Base-by-base conservation (phyloP, 2,888 invertebrate genomes). In the Caenorhabditis sp. region DNA sequence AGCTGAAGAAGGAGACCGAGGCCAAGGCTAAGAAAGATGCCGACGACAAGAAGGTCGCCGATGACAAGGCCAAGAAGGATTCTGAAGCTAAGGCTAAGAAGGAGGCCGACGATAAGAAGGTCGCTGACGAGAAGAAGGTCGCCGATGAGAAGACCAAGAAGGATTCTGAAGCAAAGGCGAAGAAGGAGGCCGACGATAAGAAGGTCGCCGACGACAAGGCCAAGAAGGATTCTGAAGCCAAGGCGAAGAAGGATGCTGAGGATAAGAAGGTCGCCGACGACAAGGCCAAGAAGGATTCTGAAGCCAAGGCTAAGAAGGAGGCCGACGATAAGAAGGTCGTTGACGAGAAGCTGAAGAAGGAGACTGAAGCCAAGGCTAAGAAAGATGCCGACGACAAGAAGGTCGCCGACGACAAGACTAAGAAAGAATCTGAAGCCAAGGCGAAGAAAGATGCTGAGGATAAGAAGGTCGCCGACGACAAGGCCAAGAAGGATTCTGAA, bases 291-390 rank as follows among this genome's bases (percentile, higher is more conserved):
- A 58, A 65, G 53, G 53, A 20, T 15, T 22, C 37, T 68, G 53
- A 50, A 3, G 32, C 58, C 35, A 53, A 71, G 58, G 32, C 61
- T n/a, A 76, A 77, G 62, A 35, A 56, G 37, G 56, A 58, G 32
- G 79, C 61, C 5, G 82, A 71, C 2, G 76, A 70, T n/a, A 76
- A 76, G 47, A 74, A 74, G 68, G 58, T 53, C 0, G 26, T 62
- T 47, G 68, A 44, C 6, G 53, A 77, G n/a, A 37, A 51, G 20
- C 61, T 47, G 32, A 67, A 76, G 65, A 55, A 67, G 55, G 72
- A 51, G 24, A 50, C 56, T 8, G 74, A 64, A 2, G 76, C 6
- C 5, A 44, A 58, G n/a, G 35, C 61, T 32, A 76, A 80, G 65
- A 40, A 32, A 18, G 64, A 56, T 13, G 69, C 71, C n/a, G 80